Conservation (phyloP, 2,797 vertebrate species). For the Neoniphon sammara region DNA sequence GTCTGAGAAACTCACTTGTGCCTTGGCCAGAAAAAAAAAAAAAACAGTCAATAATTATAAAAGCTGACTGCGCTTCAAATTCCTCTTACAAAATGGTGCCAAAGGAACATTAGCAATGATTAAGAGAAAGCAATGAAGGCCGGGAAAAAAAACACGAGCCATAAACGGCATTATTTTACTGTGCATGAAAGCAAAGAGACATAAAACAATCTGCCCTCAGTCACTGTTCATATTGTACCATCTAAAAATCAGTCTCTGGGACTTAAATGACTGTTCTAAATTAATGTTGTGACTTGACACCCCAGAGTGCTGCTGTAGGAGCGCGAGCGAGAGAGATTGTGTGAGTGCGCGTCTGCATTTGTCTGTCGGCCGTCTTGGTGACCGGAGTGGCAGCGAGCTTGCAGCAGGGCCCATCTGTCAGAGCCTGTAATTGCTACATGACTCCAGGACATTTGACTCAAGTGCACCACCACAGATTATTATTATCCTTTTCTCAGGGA, state of each 20-base stretch:
- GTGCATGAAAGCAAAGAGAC: conserved; percentile 31
- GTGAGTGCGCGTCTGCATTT: conserved; percentile 69
- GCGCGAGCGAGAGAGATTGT: conserved; percentile 61
- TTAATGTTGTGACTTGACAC: conserved; percentile 76
- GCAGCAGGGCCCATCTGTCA: conserved; percentile 82
- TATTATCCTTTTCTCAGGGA: conserved; percentile 82
- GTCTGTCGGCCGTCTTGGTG: conserved; percentile 76
- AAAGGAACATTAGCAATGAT: conserved; percentile 29
- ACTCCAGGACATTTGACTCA: conserved; percentile 83
- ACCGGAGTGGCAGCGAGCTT: conserved; percentile 71
- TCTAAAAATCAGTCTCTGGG: conserved; percentile 67
- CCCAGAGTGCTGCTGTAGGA: conserved; percentile 69
- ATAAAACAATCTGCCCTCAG: conserved; percentile 59
- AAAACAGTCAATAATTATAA: conserved; percentile 66
- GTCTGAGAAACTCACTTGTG: conserved; percentile 57
- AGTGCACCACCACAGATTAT: conserved; percentile 84
- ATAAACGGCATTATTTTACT: conserved; percentile 16
- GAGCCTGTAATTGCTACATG: conserved; percentile 84
- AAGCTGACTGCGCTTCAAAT: conserved; percentile 46
- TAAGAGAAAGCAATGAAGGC: conserved; percentile 17
- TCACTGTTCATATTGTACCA: conserved; percentile 55
- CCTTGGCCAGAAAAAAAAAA: conserved; percentile 56
- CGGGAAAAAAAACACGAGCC: conserved; percentile 11
- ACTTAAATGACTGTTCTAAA: conserved; percentile 76
- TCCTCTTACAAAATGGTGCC: conserved; percentile 31